phyloP scores from a whole-genome alignment of 2,113 vertebrate genomes.

The Gobius niger region DNA sequence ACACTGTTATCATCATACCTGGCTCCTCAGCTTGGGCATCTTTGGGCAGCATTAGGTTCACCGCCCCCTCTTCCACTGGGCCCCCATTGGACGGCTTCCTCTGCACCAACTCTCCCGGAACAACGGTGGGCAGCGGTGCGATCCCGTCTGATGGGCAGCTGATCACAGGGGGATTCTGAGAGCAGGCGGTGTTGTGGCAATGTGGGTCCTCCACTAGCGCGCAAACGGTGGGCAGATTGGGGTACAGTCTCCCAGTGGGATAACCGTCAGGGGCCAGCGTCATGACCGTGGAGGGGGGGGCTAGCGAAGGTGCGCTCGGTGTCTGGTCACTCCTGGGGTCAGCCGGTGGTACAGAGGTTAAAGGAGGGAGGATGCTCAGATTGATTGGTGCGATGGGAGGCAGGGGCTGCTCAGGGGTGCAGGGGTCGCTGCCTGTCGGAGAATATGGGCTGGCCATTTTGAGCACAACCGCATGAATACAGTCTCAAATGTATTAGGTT shows the following conservation, averaged over 20 bases:
- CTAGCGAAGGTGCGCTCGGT: constrained; percentile 52
- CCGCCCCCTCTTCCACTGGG: constrained; percentile 47
- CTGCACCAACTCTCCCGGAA: constrained; percentile 18
- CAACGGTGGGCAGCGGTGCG: background rate
- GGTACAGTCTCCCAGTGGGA: constrained; percentile 2
- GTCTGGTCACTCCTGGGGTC: constrained; percentile 33
- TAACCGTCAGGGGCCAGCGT: constrained; percentile 35
- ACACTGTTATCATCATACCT: constrained; percentile 43
- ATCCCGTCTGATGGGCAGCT: constrained; percentile 4
- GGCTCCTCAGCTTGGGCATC: constrained; percentile 29
- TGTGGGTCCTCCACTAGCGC: background rate
- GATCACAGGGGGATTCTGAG: constrained; percentile 3
- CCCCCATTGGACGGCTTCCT: constrained; percentile 41
- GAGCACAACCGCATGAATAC: background rate
- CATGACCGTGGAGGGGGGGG: constrained; percentile 50
- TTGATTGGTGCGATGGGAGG: background rate
- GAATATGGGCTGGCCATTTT: constrained; percentile 28
- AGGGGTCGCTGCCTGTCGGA: background rate
- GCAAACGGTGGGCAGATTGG: constrained; percentile 17
- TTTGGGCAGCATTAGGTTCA: constrained; percentile 55
- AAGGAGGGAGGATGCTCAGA: constrained; percentile 5
- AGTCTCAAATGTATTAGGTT: background rate
- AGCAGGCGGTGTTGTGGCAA: background rate
- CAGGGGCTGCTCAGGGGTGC: constrained; percentile 2
- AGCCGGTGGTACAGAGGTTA: constrained; percentile 25